These are phyloP conservation scores for Onthophagus sagittarius DNA, from an alignment of 2,888 invertebrate genomes.

Conservation along the genomic window DNA sequence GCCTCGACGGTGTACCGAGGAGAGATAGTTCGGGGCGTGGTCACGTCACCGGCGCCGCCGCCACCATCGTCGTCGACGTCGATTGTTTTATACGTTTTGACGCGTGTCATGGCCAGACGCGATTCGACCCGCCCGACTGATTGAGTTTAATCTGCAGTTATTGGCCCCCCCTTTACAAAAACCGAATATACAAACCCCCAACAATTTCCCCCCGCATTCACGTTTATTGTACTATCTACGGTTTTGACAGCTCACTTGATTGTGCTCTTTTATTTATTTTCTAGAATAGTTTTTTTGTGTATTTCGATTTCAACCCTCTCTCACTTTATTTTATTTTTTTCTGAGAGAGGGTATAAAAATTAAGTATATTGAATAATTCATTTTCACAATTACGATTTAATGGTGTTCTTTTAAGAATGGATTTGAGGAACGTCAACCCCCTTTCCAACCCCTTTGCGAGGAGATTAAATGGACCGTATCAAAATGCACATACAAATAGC, in stretches of 20 bases:
- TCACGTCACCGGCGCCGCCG: constrained; percentile 8
- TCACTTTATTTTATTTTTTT: not conserved
- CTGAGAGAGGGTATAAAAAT: not conserved
- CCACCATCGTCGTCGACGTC: not conserved
- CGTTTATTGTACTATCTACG: not conserved
- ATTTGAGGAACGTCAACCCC: not conserved
- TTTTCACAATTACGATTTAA: not conserved
- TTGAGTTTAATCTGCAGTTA: constrained; percentile 19
- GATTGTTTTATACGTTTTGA: constrained; percentile 29
- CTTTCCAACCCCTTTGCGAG: no score
- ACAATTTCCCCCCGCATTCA: not conserved
- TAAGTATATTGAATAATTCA: not conserved
- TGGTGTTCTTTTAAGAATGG: not conserved
- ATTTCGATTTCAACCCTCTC: not conserved
- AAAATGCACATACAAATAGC: constrained; percentile 47
- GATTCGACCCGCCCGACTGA: not conserved
- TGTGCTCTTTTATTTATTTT: not conserved
- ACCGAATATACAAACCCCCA: no score
- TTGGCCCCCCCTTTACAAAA: constrained; percentile 1
- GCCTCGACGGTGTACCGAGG: constrained; percentile 9
- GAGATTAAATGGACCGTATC: constrained; percentile 32
- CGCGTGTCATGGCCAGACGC: constrained; percentile 21
- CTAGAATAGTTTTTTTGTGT: not conserved
- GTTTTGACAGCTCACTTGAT: not conserved
- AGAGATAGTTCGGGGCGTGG: constrained; percentile 14